Evolutionary conservation across 2,888 invertebrate species (phyloP), one percentile per base, ranked within the genome.

Genomic region (Vandiemenella viatica): DNA sequence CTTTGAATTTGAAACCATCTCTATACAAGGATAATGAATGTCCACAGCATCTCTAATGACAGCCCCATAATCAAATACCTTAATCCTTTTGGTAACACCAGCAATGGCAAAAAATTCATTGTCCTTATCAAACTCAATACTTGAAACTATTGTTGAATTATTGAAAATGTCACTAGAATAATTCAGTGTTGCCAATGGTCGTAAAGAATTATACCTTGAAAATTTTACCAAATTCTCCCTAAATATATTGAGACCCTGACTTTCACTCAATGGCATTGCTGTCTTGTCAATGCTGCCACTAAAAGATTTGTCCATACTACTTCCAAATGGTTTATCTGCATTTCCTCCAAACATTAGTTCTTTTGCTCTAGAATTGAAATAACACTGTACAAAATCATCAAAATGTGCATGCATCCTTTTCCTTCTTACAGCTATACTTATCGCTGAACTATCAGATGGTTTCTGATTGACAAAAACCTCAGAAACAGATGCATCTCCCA

Each of bases 51-150:
- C 89, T 43, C 83, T 74, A 41, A 91, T 79, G 37, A 92, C 89
- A 21, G 81, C 76, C 38, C 80, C 79, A 67, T 88, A 93, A 65
- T 93, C 91, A 67, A 87, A 93, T 46, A 90, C 83, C 71, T 93
- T 93, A 50, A 95, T 93, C 53, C 89, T 78, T 64, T 90, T 91
- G 0, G 92, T 92, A 10, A 95, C 92, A 3, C 95, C 93, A 23
- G 93, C 93, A 58, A 95, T 91, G 0, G 93, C 93, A 68, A 95
- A 92, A 66, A 83, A 86, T 69, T 95, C 92, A 64, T 88, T 85
- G 67, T 95, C 93, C 66, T 91, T 88, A 65, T 95, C 93, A 69
- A 95, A 95, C 67, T 93, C 93, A 57, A 95, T 92, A 59, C 91
- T 91, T 19, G 86, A 86, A 5, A 87, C 87, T 55, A 88, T 87